Evolutionary conservation across 2,797 vertebrate genomes (phyloP).

Genomic region (Glyptemys insculpta): DNA sequence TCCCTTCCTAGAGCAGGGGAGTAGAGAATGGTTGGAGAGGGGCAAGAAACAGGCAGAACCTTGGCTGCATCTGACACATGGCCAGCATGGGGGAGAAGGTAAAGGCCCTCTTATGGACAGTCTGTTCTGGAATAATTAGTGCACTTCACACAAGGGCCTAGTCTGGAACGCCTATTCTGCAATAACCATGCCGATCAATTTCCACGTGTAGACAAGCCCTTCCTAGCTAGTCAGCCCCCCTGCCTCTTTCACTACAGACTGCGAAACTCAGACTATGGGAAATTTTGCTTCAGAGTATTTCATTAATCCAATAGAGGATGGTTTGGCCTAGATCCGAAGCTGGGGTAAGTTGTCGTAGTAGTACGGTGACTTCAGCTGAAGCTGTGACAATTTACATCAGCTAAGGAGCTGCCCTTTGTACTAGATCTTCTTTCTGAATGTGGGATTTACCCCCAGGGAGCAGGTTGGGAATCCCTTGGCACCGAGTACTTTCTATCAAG

Average conservation of each 20-base stretch:
- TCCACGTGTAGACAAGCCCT: not conserved
- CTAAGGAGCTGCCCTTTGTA: not conserved
- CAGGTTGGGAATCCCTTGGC: not conserved
- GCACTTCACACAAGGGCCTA: not conserved
- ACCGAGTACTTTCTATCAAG: not conserved
- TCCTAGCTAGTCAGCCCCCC: not conserved
- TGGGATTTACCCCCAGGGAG: not conserved
- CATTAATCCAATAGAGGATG: not conserved
- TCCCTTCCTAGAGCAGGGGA: not conserved
- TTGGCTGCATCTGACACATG: not conserved
- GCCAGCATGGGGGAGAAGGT: not conserved
- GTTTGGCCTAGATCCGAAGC: not conserved
- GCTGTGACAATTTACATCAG: not conserved
- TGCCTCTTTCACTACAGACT: not conserved
- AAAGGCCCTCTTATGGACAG: not conserved
- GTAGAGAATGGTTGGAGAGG: not conserved
- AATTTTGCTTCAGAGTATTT: not conserved
- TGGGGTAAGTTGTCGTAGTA: not conserved
- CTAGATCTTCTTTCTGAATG: not conserved
- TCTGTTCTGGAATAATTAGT: not conserved
- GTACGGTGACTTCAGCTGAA: not conserved
- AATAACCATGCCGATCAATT: not conserved
- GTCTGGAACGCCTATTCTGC: not conserved
- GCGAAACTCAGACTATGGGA: not conserved
- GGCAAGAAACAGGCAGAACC: accelerated